phyloP scores from a whole-genome alignment of 2,797 vertebrate genomes.

The Denticeps clupeoides region DNA sequence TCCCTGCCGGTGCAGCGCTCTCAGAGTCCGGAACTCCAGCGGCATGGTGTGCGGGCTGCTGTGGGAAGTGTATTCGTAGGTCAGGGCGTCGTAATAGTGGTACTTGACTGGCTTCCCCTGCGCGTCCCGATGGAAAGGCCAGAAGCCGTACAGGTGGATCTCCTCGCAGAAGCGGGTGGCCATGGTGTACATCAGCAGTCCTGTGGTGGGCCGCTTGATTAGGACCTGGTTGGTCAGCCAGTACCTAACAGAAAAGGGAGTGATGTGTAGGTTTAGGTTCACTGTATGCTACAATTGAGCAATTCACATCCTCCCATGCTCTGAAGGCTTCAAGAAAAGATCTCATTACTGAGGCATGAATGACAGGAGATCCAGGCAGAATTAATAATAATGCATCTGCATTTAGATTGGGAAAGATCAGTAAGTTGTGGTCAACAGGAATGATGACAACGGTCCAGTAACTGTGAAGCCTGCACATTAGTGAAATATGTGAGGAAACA shows the following conservation, averaged over 20 bases:
- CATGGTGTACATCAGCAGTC: conserved; percentile 94
- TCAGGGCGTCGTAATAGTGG: conserved; percentile 90
- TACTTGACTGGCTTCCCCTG: conserved; percentile 82
- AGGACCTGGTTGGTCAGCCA: conserved; percentile 95
- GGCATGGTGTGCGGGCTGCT: conserved; percentile 94
- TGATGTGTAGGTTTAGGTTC: too few species aligned
- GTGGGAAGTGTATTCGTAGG: conserved; percentile 86
- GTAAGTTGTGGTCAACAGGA: too few species aligned
- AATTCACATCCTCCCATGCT: too few species aligned
- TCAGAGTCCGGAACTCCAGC: conserved; percentile 89
- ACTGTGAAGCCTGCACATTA: too few species aligned
- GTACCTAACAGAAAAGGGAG: conserved; percentile 63
- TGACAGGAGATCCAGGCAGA: too few species aligned
- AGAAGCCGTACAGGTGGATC: conserved; percentile 94
- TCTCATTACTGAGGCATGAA: too few species aligned
- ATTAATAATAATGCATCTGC: too few species aligned
- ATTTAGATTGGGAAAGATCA: too few species aligned
- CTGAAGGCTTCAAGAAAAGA: too few species aligned
- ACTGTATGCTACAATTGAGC: too few species aligned
- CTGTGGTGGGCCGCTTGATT: conserved; percentile 93
- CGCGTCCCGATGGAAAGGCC: conserved; percentile 78
- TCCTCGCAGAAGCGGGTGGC: conserved; percentile 95
- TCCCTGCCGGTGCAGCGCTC: conserved; percentile 78
- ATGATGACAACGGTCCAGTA: too few species aligned
- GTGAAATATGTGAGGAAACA: too few species aligned